These are phyloP conservation scores for Scleropages formosus DNA, from an alignment of 2,797 vertebrate species.

Conservation along the genomic window DNA sequence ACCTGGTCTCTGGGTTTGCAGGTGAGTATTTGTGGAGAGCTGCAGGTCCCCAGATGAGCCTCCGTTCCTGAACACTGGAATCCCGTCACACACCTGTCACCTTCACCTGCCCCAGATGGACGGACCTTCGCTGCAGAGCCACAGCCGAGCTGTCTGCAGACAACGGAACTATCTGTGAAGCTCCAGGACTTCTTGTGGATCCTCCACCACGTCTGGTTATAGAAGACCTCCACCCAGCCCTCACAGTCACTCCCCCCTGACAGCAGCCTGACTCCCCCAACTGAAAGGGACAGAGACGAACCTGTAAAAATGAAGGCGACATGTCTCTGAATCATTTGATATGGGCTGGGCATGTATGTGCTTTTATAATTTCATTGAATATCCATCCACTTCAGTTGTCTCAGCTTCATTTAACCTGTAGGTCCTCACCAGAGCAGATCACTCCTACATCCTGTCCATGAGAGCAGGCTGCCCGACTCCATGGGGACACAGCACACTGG, in stretches of 20 bases:
- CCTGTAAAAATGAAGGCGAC: not conserved
- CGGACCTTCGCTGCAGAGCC: no score
- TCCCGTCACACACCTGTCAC: no score
- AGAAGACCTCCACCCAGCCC: constrained; percentile 50
- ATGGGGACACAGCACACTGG: no score
- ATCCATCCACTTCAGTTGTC: no score
- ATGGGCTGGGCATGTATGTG: no score
- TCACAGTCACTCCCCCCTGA: constrained; percentile 36
- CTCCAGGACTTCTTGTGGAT: constrained; percentile 45
- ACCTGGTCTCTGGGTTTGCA: not conserved
- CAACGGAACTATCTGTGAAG: constrained; percentile 43
- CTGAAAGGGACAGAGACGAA: not conserved
- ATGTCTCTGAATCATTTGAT: no score
- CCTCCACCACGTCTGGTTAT: constrained; percentile 49
- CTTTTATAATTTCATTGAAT: no score
- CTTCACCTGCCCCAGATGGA: constrained; percentile 26
- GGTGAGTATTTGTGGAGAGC: not conserved
- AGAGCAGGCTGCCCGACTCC: no score
- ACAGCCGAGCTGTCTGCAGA: constrained; percentile 37
- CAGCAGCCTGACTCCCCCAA: constrained; percentile 14
- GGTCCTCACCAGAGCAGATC: no score
- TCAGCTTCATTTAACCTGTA: no score
- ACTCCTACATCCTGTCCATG: no score
- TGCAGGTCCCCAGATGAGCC: constrained; percentile 26
- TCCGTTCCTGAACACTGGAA: constrained; percentile 34